phyloP scores from a whole-genome alignment of 2,797 vertebrate genomes.

The Xiphorhynchus erythropygius region DNA sequence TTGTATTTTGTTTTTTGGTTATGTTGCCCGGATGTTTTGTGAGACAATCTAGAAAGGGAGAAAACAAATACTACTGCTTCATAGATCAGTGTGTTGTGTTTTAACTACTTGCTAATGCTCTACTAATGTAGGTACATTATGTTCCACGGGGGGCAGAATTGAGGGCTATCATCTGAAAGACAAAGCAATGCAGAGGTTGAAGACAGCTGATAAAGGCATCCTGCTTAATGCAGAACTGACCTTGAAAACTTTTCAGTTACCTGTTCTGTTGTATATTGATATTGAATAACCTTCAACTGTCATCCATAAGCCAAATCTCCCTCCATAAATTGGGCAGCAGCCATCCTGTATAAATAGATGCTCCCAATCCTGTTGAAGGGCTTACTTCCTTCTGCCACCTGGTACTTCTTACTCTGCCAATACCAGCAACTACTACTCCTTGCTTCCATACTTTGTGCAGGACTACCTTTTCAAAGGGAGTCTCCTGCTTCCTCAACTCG shows the following conservation, averaged over 20 bases:
- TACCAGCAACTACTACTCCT: not conserved
- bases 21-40: not conserved
- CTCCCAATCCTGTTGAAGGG: not conserved
- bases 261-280: not conserved
- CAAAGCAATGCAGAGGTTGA: not conserved
- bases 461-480: not conserved
- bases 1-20: not conserved
- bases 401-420: not conserved
- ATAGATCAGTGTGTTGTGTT: not conserved
- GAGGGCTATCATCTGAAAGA: not conserved
- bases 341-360: not conserved
- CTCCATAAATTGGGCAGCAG: not conserved
- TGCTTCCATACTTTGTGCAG: not conserved
- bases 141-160: not conserved
- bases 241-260: not conserved
- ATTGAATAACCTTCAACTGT: not conserved
- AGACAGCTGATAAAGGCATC: not conserved
- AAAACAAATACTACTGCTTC: not conserved
- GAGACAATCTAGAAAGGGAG: not conserved
- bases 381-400: not conserved
- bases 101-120: not conserved
- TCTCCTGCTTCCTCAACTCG: not conserved
- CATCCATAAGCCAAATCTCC: not conserved
- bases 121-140: no score
- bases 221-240: not conserved